These are phyloP conservation scores for Gymnoscelis rufifasciata DNA, from an alignment of 2,888 invertebrate genomes.

Conservation along the genomic window DNA sequence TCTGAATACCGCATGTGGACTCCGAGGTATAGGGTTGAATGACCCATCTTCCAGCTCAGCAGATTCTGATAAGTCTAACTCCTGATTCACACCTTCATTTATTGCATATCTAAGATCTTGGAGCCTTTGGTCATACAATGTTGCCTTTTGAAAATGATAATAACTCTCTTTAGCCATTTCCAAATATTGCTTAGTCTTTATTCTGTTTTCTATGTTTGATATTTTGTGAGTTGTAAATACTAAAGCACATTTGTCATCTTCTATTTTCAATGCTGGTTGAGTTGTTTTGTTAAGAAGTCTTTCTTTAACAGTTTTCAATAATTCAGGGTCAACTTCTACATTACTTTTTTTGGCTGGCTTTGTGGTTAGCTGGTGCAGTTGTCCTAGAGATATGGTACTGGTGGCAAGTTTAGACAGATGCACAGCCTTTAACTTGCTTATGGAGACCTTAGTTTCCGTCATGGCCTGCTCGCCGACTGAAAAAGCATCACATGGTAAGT, in stretches of 20 bases:
- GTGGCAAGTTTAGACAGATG: conserved; percentile 83
- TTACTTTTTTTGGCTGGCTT: conserved; percentile 41
- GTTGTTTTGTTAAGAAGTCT: conserved; percentile 55
- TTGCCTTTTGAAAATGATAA: conserved; percentile 70
- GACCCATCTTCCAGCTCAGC: conserved; percentile 28
- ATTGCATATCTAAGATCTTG: conserved; percentile 70
- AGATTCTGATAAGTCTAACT: conserved; percentile 46
- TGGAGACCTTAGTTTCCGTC: conserved; percentile 82
- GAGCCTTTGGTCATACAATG: conserved; percentile 66
- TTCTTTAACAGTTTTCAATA: conserved; percentile 64
- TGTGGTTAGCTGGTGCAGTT: conserved; percentile 77
- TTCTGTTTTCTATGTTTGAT: conserved; percentile 49
- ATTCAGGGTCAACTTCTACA: conserved; percentile 61
- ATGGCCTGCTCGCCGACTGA: conserved; percentile 82
- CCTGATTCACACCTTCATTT: conserved; percentile 67
- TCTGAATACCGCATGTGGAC: conserved; percentile 69
- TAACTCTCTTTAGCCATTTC: conserved; percentile 70
- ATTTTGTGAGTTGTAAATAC: conserved; percentile 60
- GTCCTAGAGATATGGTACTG: conserved; percentile 76
- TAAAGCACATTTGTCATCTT: conserved; percentile 69
- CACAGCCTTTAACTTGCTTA: conserved; percentile 82
- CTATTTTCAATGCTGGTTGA: conserved; percentile 38
- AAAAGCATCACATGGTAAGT: conserved; percentile 29
- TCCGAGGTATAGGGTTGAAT: conserved; percentile 42
- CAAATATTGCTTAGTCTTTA: conserved; percentile 57